phyloP scores from a whole-genome alignment of 1,140 invertebrate species.

The Leptinotarsa defecta region DNA sequence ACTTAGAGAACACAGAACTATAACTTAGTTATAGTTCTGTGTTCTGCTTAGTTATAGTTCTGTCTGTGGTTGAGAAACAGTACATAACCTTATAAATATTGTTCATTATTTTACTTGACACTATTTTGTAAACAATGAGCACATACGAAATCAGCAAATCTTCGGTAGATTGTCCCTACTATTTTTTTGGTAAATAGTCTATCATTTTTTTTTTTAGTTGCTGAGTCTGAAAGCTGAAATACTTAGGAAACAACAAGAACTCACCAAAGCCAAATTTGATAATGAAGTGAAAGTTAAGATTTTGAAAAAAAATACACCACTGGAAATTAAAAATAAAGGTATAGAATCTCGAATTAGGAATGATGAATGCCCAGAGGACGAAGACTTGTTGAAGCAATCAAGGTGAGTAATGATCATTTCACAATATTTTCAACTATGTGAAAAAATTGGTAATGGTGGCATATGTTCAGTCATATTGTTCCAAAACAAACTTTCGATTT shows the following conservation, averaged over 20 bases:
- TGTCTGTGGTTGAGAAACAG: too few relatives aligned
- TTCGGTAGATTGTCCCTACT: slow-evolving; percentile 47
- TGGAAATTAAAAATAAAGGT: slow-evolving; percentile 60
- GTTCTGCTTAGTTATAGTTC: too few relatives aligned
- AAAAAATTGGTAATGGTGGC: too few relatives aligned
- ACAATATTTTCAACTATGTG: too few relatives aligned
- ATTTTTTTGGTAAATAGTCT: neutral
- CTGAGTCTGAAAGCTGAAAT: slow-evolving; percentile 77
- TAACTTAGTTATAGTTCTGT: too few relatives aligned
- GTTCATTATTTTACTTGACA: too few relatives aligned
- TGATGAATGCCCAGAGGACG: slow-evolving; percentile 61
- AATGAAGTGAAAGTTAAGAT: slow-evolving; percentile 55
- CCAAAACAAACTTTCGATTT: too few relatives aligned
- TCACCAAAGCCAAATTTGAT: slow-evolving; percentile 65
- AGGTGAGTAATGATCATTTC: slow-evolving; percentile 55
- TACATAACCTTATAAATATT: too few relatives aligned
- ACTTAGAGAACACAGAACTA: too few relatives aligned
- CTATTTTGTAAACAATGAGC: slow-evolving; percentile 42
- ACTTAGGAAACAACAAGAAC: slow-evolving; percentile 75
- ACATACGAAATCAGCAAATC: slow-evolving; percentile 55
- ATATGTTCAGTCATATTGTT: too few relatives aligned
- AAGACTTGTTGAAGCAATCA: slow-evolving; percentile 66
- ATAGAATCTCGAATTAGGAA: slow-evolving; percentile 60
- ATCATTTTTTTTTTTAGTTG: slow-evolving; percentile 58
- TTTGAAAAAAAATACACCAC: slow-evolving; percentile 54